phyloP scores from a whole-genome alignment of 2,888 invertebrate species.

The Heliconius charithonia region DNA sequence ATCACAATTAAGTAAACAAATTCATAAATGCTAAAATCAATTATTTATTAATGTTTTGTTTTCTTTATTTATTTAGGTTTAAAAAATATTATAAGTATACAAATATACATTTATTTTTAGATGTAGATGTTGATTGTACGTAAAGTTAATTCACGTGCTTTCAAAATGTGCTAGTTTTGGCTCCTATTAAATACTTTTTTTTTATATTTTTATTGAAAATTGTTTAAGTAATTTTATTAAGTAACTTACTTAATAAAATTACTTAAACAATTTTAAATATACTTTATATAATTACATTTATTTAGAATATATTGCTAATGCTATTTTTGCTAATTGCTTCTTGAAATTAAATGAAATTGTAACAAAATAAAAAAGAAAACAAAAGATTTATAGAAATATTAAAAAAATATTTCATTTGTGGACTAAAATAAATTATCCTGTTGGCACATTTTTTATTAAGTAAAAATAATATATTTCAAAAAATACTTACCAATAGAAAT shows the following conservation, averaged over 20 bases:
- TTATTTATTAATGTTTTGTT: too few species aligned
- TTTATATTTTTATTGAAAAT: background rate
- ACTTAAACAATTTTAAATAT: too few species aligned
- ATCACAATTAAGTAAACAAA: background rate
- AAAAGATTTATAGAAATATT: background rate
- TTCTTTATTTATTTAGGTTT: too few species aligned
- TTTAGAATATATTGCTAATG: too few species aligned
- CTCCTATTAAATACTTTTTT: background rate
- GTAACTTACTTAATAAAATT: too few species aligned
- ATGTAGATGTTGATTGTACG: too few species aligned
- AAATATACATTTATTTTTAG: too few species aligned
- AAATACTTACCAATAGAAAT: conserved; percentile 31
- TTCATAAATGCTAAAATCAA: background rate
- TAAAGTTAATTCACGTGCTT: background rate
- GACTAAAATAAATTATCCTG: background rate
- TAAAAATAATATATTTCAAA: conserved; percentile 1
- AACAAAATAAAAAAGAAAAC: background rate
- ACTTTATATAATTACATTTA: too few species aligned
- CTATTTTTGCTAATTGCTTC: too few species aligned
- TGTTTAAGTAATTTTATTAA: background rate
- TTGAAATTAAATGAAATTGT: background rate
- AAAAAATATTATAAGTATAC: too few species aligned
- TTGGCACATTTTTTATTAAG: background rate
- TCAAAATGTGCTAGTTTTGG: background rate
- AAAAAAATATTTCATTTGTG: background rate